These are phyloP conservation scores for Drosophila bocki DNA, from an alignment of 1,140 invertebrate genomes.

Conservation along the genomic window DNA sequence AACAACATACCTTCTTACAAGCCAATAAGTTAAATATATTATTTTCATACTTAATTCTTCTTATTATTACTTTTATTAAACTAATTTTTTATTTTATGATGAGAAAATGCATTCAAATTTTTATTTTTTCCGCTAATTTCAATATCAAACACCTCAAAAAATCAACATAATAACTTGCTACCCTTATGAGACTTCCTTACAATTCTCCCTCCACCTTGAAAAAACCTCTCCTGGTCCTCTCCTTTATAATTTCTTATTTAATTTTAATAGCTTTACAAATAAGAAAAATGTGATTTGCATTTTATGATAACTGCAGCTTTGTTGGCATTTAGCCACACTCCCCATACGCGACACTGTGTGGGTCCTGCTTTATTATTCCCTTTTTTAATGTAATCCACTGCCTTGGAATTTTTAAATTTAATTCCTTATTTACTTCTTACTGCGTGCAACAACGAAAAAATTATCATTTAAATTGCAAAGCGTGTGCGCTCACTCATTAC, in stretches of 20 bases:
- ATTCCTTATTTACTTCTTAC: slow-evolving; percentile 33
- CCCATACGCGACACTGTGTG: background rate
- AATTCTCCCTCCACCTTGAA: background rate
- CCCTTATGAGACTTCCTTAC: too few relatives aligned
- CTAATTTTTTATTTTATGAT: background rate
- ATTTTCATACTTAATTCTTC: background rate
- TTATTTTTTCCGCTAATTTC: background rate
- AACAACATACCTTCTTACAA: background rate
- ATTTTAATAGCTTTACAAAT: slow-evolving; percentile 3
- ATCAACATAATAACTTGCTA: background rate
- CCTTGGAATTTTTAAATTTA: slow-evolving; percentile 32
- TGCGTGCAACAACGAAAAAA: slow-evolving; percentile 22
- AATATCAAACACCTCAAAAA: background rate
- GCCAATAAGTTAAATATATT: background rate
- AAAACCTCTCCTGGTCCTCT: background rate
- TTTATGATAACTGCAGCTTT: slow-evolving; percentile 4
- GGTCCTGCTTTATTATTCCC: slow-evolving; percentile 8
- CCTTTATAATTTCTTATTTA: background rate
- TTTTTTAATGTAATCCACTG: slow-evolving; percentile 12
- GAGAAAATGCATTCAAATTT: background rate
- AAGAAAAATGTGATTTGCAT: background rate
- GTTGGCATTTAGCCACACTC: background rate
- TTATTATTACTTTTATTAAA: background rate
- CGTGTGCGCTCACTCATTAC: slow-evolving; percentile 53
- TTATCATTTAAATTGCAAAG: slow-evolving; percentile 72